These are phyloP conservation scores for Bombylius discolor DNA, from an alignment of 2,888 invertebrate genomes.

Conservation along the genomic window DNA sequence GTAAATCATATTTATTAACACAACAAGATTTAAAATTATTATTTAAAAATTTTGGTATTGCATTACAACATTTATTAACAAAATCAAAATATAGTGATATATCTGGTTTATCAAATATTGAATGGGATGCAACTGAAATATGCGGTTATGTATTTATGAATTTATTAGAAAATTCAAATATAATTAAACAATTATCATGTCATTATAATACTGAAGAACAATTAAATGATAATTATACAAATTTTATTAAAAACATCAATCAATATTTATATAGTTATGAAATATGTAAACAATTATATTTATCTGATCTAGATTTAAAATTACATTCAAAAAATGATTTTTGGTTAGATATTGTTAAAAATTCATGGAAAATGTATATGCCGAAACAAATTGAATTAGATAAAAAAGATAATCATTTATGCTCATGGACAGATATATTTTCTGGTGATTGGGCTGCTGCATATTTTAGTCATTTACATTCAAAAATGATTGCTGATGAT, in stretches of 20 bases:
- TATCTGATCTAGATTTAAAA: conserved; percentile 70
- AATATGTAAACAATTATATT: conserved; percentile 68
- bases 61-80: conserved; percentile 74
- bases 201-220: conserved; percentile 64
- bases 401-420: conserved; percentile 70
- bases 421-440: conserved; percentile 73
- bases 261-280: conserved; percentile 67
- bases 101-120: conserved; percentile 73
- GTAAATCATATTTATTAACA: conserved; percentile 55
- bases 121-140: conserved; percentile 86
- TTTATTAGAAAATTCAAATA: conserved; percentile 57
- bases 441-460: conserved; percentile 74
- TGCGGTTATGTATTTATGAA: conserved; percentile 71
- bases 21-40: conserved; percentile 62
- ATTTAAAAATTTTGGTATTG: conserved; percentile 78
- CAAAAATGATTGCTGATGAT: conserved; percentile 82
- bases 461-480: conserved; percentile 76
- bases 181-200: conserved; percentile 50
- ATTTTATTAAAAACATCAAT: conserved; percentile 48
- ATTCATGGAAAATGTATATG: conserved; percentile 70
- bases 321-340: conserved; percentile 61
- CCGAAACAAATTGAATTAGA: conserved; percentile 50
- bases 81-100: conserved; percentile 70
- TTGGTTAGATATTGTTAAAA: conserved; percentile 69
- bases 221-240: conserved; percentile 51